Evolutionary conservation across 2,113 vertebrate species (phyloP).

Genomic region (Solenodon paradoxus): DNA sequence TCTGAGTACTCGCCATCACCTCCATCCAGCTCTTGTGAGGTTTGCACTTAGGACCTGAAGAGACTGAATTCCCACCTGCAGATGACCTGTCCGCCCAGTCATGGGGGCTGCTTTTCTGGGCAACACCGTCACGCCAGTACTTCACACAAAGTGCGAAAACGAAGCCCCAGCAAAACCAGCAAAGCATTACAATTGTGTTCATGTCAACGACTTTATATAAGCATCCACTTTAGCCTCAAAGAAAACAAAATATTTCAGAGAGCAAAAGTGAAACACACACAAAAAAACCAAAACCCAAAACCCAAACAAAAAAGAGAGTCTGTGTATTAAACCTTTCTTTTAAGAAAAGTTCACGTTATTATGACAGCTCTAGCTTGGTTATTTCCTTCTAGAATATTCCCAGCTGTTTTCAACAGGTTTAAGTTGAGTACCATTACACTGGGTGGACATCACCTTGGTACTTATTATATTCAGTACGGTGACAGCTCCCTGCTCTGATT

Average conservation of each 20-base stretch:
- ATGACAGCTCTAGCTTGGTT: not conserved
- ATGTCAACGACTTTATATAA: too few species aligned
- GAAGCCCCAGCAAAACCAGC: not conserved
- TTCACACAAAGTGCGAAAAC: not conserved
- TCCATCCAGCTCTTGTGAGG: too few species aligned
- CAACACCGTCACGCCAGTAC: accelerated
- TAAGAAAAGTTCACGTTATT: not conserved
- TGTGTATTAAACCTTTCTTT: not conserved
- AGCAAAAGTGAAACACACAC: not conserved
- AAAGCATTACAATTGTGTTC: not conserved
- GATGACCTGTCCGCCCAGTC: too few species aligned
- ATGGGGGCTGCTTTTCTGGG: not conserved
- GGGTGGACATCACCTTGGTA: not conserved
- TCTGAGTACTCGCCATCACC: not conserved
- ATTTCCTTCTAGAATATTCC: not conserved
- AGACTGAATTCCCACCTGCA: not conserved
- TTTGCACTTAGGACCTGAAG: not conserved
- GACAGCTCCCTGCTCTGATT: not conserved
- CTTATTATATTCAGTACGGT: not conserved
- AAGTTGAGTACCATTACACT: accelerated
- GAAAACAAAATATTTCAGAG: not conserved
- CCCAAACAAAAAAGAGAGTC: not conserved
- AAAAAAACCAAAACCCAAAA: not conserved
- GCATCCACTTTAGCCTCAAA: not conserved
- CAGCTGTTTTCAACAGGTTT: not conserved